A percentile compares a stretch with the other conserved stretches of the same genome.
These are phyloP conservation scores for Nephila pilipes DNA, from an alignment of 1,140 invertebrate species.

Conservation along the genomic window DNA sequence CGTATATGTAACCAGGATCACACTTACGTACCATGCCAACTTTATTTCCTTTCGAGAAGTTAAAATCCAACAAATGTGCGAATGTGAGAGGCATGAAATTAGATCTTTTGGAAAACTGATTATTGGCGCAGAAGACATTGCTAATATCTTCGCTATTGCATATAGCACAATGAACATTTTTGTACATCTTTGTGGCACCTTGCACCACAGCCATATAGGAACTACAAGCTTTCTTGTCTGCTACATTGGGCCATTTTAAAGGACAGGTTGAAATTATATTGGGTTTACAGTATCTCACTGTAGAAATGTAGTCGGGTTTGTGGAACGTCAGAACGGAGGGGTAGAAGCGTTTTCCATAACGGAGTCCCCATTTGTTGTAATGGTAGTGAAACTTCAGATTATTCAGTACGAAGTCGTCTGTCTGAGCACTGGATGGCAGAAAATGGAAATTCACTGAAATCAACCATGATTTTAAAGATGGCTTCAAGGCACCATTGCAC, in stretches of 20 bases:
- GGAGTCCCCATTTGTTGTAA: neutral
- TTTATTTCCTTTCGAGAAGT: too few species aligned
- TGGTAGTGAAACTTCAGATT: neutral
- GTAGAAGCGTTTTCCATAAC: neutral
- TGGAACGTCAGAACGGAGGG: neutral
- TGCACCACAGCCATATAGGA: neutral
- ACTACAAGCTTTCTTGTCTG: neutral
- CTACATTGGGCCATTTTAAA: neutral
- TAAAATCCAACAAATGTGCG: too few species aligned
- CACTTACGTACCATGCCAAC: too few species aligned
- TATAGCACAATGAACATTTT: neutral
- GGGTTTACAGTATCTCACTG: neutral
- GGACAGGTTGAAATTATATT: neutral
- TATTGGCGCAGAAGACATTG: neutral
- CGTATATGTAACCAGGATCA: too few species aligned
- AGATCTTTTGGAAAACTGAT: too few species aligned
- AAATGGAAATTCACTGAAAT: neutral
- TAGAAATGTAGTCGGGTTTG: neutral
- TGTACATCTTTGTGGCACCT: neutral
- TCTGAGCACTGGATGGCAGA: neutral
- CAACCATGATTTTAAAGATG: neutral
- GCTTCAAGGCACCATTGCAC: neutral
- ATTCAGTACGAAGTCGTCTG: neutral
- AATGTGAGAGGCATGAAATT: too few species aligned
- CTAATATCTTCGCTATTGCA: neutral